Evolutionary conservation across 2,113 vertebrate species (phyloP).

Genomic region (Neolamprologus longior): DNA sequence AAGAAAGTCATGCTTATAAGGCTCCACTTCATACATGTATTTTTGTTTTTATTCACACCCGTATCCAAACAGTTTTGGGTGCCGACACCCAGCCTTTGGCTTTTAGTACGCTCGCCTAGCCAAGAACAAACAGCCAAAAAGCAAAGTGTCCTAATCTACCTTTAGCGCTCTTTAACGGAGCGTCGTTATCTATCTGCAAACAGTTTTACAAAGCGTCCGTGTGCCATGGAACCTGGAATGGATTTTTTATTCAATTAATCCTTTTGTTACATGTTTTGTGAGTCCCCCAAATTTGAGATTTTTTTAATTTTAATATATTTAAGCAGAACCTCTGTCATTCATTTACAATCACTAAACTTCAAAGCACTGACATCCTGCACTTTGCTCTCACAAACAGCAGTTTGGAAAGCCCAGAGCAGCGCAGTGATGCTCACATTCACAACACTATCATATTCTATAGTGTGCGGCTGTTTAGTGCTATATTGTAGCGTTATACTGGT

Average conservation of each 20-base stretch:
- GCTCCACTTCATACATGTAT: not conserved
- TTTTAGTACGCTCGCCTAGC: fast-evolving
- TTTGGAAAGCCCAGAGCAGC: not conserved
- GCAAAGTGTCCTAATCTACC: not conserved
- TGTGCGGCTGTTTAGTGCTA: not conserved
- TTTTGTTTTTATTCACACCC: not conserved
- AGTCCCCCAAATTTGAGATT: not conserved
- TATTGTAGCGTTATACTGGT: not conserved
- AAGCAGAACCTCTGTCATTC: not conserved
- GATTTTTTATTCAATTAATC: not conserved
- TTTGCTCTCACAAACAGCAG: not conserved
- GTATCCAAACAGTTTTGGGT: not conserved
- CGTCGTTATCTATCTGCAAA: not conserved
- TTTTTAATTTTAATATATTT: no score
- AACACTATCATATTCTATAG: not conserved
- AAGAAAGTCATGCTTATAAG: not conserved
- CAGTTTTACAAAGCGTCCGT: not conserved
- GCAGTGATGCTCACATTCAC: not conserved
- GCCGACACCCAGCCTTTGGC: not conserved
- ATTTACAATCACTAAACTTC: not conserved
- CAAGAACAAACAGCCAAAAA: not conserved
- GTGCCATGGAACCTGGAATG: not conserved
- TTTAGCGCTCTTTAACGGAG: not conserved
- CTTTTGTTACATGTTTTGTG: fast-evolving
- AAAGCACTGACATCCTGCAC: not conserved